Conservation (phyloP, 2,797 vertebrate genomes). For the Melanotaenia maccullochi region DNA sequence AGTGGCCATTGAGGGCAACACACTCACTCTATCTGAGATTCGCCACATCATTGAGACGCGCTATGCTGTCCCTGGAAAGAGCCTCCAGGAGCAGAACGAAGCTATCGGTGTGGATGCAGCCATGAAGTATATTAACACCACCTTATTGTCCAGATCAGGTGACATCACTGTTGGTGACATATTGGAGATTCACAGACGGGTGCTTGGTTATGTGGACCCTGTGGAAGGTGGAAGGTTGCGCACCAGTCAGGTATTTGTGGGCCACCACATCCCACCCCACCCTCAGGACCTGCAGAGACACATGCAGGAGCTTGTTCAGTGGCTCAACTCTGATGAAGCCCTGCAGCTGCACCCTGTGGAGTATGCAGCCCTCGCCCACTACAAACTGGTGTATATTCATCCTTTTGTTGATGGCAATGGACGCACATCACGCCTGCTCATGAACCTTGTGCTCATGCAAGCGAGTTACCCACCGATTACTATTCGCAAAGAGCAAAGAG, state of each 20-base stretch:
- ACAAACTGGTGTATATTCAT: conserved; percentile 97
- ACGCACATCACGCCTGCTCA: conserved; percentile 92
- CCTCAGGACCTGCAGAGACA: conserved; percentile 91
- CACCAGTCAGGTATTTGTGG: conserved; percentile 93
- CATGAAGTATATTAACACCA: conserved; percentile 95
- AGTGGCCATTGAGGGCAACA: conserved; percentile 97
- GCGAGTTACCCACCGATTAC: conserved; percentile 95
- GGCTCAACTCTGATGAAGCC: conserved; percentile 95
- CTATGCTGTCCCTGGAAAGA: conserved; percentile 94
- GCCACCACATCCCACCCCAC: conserved; percentile 94
- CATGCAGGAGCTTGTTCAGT: conserved; percentile 93
- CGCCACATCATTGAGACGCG: conserved; percentile 96
- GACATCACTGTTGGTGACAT: conserved; percentile 85
- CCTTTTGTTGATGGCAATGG: conserved; percentile 96
- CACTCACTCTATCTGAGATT: conserved; percentile 93
- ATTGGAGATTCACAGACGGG: conserved; percentile 92
- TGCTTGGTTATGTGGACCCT: conserved; percentile 93
- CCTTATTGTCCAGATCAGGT: conserved; percentile 87
- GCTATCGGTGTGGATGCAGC: conserved; percentile 94
- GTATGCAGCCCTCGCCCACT: conserved; percentile 93
- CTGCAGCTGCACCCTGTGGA: conserved; percentile 94
- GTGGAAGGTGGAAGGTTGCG: conserved; percentile 92
- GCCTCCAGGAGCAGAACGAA: conserved; percentile 96
- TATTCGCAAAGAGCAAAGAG: conserved; percentile 93
- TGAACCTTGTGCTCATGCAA: conserved; percentile 98